Percentiles rank a stretch among this genome's conserved stretches.
These are phyloP conservation scores for Linyphia triangularis DNA, from an alignment of 2,888 invertebrate species.

Conservation along the genomic window DNA sequence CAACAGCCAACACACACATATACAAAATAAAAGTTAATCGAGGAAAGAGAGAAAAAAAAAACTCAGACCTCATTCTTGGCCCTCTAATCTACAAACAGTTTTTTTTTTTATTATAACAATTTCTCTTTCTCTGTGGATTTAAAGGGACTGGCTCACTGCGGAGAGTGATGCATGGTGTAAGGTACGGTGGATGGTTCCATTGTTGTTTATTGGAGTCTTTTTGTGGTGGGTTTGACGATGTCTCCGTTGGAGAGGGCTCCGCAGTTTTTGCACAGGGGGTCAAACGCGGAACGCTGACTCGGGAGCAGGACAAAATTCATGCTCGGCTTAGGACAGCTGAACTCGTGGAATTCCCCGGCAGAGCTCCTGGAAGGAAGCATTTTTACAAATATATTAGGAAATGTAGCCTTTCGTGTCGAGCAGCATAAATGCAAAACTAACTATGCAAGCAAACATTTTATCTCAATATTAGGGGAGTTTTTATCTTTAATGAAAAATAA, in stretches of 20 bases:
- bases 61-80: slow-evolving; percentile 12
- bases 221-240: slow-evolving; percentile 40
- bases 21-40: slow-evolving; percentile 40
- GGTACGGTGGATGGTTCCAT: slow-evolving; percentile 66
- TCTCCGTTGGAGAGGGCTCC: slow-evolving; percentile 61
- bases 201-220: slow-evolving; percentile 62
- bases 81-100: slow-evolving; percentile 59
- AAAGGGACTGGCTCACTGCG: slow-evolving; percentile 7
- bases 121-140: slow-evolving; percentile 44
- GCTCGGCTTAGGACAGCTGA: slow-evolving; percentile 83
- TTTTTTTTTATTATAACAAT: too few relatives aligned
- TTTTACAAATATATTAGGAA: background rate
- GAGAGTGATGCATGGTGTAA: slow-evolving; percentile 41
- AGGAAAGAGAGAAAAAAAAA: slow-evolving; percentile 23
- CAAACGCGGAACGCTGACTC: slow-evolving; percentile 89
- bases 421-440: background rate
- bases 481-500: too few relatives aligned
- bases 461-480: background rate
- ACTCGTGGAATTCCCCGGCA: slow-evolving; percentile 79
- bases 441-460: too few relatives aligned
- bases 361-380: slow-evolving; percentile 42
- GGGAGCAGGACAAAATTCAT: slow-evolving; percentile 88
- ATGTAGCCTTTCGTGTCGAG: background rate
- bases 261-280: slow-evolving; percentile 81
- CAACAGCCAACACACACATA: slow-evolving; percentile 37